Evolutionary conservation across 1,140 invertebrate species (phyloP).

Genomic region (Drosophila prosaltans): DNA sequence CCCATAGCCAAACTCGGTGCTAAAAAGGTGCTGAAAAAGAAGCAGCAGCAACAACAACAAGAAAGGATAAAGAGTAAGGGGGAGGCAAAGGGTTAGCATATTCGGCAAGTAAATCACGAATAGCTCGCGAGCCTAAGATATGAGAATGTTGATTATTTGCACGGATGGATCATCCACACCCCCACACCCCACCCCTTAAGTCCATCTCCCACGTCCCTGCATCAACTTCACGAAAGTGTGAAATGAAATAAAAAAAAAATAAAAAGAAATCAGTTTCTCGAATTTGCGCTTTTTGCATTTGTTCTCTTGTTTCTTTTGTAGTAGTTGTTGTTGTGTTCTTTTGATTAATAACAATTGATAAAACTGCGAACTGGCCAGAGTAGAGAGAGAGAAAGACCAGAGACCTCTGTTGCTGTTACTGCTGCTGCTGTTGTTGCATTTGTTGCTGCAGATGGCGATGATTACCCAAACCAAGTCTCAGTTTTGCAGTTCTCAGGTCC

Average conservation of each 20-base stretch:
- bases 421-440: conserved; percentile 38
- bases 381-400: conserved; percentile 2
- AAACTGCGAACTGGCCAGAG: conserved; percentile 25
- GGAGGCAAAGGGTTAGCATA: conserved; percentile 20
- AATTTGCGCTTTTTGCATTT: conserved; percentile 68
- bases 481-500: conserved; percentile 4
- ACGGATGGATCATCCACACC: conserved; percentile 52
- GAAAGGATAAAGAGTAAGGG: conserved; percentile 15
- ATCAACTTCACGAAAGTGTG: conserved; percentile 52
- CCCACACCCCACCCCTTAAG: not conserved
- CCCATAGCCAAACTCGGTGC: conserved; percentile 52
- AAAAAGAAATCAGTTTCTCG: conserved; percentile 35
- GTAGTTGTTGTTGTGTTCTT: conserved; percentile 52
- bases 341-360: conserved; percentile 82
- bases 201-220: not conserved
- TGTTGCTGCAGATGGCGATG: conserved; percentile 59
- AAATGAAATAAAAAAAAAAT: conserved; percentile 64
- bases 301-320: conserved; percentile 38
- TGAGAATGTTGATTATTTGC: conserved; percentile 81
- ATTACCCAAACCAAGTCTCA: conserved; percentile 54
- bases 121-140: conserved; percentile 72
- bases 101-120: conserved; percentile 78
- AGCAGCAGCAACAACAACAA: conserved; percentile 23
- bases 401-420: conserved; percentile 17
- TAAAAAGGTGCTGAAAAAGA: conserved; percentile 65